Evolutionary conservation across 2,113 vertebrate genomes (phyloP), one percentile per base, ranked within the genome.

Genomic region (Passer domesticus): DNA sequence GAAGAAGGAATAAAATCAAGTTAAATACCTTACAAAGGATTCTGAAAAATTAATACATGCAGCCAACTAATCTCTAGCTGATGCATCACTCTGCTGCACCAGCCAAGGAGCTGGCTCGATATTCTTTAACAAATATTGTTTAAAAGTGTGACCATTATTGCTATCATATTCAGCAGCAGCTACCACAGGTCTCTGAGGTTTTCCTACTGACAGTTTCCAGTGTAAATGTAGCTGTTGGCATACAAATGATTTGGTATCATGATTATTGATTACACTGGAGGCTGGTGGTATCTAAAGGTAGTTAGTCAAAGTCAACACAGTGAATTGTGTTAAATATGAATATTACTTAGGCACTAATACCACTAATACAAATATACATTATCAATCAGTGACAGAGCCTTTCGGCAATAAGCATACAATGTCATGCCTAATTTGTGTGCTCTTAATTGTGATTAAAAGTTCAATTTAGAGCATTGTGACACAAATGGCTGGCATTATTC

Each of bases 271-370:
- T 96, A 96, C 95, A 93, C 93, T 35, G 73, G 95, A 92, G 95
- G 88, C 83, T 68, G 83, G 66, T 94, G 93, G 76, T 97, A 96
- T 97, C 95, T 96, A 92, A 90, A 95, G 73, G 92, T 89, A 96
- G 88, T 96, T 97, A 96, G 83, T 97, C 94, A 97, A 96, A 96
- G 95, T 97, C 95, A 97, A 96, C 94, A 96, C 13, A 60, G 73
- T 25, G 77, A 84, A 84, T 62, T 89, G 88, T 93, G 66, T 82
- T 97, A 97, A 96, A 90, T 96, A 94, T 62, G 92, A 97, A 50
- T 96, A 93, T 96, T 95, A 97, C 94, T 95, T 69, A 83, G 30
- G 50, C 69, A 81, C 83, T 96, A 96, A 97, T 90, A 94, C 95
- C 55, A 91, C 89, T 95, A 96, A 96, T 82, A 94, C 92, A 97